These are phyloP conservation scores for Graptemys geographica DNA, from an alignment of 2,797 vertebrate species.

Conservation along the genomic window DNA sequence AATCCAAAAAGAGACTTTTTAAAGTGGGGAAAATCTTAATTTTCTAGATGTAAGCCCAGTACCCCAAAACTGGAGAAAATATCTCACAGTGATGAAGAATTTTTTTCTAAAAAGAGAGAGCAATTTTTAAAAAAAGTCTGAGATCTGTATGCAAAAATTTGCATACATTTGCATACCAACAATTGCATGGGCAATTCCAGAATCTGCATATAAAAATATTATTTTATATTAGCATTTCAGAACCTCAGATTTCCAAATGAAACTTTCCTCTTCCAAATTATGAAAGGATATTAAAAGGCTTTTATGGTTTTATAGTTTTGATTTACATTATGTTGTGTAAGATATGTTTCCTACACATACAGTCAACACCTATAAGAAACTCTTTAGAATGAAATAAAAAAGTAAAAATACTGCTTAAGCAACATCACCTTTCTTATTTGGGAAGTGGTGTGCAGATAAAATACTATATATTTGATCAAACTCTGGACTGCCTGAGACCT, in stretches of 20 bases:
- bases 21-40: neutral
- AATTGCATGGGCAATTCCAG: constrained; percentile 23
- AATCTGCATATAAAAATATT: neutral
- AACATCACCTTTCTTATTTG: neutral
- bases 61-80: neutral
- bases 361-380: neutral
- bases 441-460: neutral
- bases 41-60: constrained; percentile 2
- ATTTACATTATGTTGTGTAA: neutral
- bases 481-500: neutral
- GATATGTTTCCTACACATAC: neutral
- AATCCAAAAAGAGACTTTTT: neutral
- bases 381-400: neutral
- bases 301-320: neutral
- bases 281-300: neutral
- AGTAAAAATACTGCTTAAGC: neutral
- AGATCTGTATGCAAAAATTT: neutral
- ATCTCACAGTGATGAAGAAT: neutral
- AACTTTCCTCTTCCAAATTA: neutral
- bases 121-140: neutral
- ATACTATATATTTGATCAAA: neutral
- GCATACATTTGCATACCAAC: constrained; percentile 2
- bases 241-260: constrained; percentile 10
- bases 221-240: neutral
- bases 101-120: neutral